Base-by-base conservation (phyloP, 2,888 invertebrate genomes). In the Stenolophus ochropezus region DNA sequence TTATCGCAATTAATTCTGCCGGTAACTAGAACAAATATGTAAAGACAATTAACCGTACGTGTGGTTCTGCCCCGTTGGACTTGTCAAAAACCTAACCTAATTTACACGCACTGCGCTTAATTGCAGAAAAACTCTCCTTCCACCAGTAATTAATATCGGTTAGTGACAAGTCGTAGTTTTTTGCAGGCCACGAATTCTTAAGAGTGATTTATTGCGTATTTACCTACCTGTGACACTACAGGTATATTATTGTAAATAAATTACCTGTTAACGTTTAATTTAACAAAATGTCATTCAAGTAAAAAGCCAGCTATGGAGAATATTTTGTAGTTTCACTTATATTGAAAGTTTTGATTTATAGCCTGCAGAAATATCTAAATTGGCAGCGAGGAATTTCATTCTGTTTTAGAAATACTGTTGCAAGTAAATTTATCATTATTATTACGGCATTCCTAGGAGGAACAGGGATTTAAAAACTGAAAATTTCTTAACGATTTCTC, bases 21-120 rank as follows among this genome's bases (percentile, higher is more conserved):
- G 4, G 25, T 65, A 65, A 65, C 33, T 65, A 27, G 25, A 65
- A 27, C 33, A 65, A 65, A 27, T 65, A 65, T 65, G 23, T 65
- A 27, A 27, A 65, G 16, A 65, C 27, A 65, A 65, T 27, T 65
- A 65, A 65, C 33, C 33, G 11, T 42, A 42, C 33, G 33, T 42
- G 33, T 42, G 11, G 33, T 42, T 42, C 0, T 42, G 33, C 33
- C 33, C 33, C 33, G 11, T 11, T 42, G 33, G 11, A 42, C 11
- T 42, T 42, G 33, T 42, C 33, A 42, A 42, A 42, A 42, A 42
- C 33, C 1, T 42, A 42, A 42, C 33, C 33, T 42, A 42, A 42
- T 42, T 42, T 42, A 42, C 33, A 42, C 33, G 11, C 11, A 42
- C 6, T 11, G 1, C 11, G 33, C 11, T 42, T 42, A 42, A 42